phyloP scores from a whole-genome alignment of 2,113 vertebrate species.

The Cyphomyrus plagiostoma region DNA sequence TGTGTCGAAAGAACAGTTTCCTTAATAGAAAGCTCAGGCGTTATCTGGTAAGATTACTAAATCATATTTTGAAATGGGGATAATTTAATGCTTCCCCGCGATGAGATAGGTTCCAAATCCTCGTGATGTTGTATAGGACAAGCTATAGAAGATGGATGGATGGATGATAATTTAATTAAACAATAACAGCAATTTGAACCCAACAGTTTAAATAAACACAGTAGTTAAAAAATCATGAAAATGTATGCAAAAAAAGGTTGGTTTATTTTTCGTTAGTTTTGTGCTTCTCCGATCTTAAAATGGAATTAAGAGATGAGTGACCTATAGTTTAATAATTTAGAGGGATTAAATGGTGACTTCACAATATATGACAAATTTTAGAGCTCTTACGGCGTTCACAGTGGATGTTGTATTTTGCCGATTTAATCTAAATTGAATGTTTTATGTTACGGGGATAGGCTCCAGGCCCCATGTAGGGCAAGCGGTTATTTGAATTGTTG shows the following conservation, averaged over 20 bases:
- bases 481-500: not conserved
- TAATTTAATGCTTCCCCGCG: not conserved
- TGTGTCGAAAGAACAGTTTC: not conserved
- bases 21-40: not conserved
- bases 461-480: not conserved
- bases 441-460: not conserved
- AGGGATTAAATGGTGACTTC: not conserved
- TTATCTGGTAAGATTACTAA: not conserved
- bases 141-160: not conserved
- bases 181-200: not conserved
- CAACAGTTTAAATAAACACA: not conserved
- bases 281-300: not conserved
- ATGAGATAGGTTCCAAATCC: not conserved
- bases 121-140: not conserved
- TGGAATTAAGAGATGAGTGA: not conserved
- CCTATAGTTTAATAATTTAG: not conserved
- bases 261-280: not conserved
- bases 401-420: not conserved
- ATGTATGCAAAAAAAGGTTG: not conserved
- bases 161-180: not conserved
- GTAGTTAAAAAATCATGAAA: not conserved
- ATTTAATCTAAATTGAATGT: not conserved
- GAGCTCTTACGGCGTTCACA: not conserved
- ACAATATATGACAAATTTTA: not conserved
- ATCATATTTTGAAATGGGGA: not conserved